These are phyloP conservation scores for Trichacis sp. DNA, from an alignment of 2,888 invertebrate genomes.

Conservation along the genomic window DNA sequence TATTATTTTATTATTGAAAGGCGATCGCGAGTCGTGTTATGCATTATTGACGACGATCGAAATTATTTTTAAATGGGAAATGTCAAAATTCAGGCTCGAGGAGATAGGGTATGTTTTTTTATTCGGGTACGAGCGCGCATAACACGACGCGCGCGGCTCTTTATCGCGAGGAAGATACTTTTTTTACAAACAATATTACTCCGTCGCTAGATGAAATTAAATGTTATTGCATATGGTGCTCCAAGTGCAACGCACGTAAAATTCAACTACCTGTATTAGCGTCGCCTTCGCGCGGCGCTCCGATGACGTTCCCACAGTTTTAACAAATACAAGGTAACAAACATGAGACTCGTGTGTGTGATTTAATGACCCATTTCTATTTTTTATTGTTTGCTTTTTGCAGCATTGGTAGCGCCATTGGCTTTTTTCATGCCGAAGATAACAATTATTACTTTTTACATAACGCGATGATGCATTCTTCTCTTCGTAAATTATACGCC, in stretches of 20 bases:
- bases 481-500: conserved; percentile 1
- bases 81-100: neutral
- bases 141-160: conserved; percentile 23
- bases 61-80: too few species aligned
- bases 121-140: conserved; percentile 27
- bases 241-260: conserved; percentile 64
- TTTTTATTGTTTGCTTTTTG: conserved; percentile 13
- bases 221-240: conserved; percentile 52
- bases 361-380: conserved; percentile 34
- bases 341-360: conserved; percentile 32
- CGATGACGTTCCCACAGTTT: conserved; percentile 43
- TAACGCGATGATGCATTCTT: conserved; percentile 1
- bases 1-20: conserved; percentile 54
- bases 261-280: conserved; percentile 47
- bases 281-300: conserved; percentile 42
- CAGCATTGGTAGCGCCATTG: neutral
- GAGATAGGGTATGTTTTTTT: neutral
- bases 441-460: too few species aligned
- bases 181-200: conserved; percentile 53
- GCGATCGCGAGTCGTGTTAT: conserved; percentile 30
- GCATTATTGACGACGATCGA: too few species aligned
- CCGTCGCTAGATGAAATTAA: conserved; percentile 43
- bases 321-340: conserved; percentile 46
- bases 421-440: neutral
- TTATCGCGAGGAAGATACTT: conserved; percentile 52